Evolutionary conservation across 1,140 invertebrate species (phyloP).

Genomic region (Diabrotica undecimpunctata): DNA sequence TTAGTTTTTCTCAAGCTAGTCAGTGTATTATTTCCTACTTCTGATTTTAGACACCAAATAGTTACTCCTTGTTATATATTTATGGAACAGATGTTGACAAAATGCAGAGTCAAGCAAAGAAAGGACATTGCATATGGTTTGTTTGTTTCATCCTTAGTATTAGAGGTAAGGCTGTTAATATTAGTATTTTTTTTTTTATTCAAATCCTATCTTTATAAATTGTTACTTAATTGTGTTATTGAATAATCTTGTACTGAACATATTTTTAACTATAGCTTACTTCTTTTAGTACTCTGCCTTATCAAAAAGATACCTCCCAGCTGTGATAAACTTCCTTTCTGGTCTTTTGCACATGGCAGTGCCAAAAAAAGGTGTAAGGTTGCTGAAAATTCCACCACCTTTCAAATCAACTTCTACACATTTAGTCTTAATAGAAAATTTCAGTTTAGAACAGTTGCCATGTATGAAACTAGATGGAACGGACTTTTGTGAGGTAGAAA

Average conservation of each 20-base stretch:
- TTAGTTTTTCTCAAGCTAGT: conserved; percentile 77
- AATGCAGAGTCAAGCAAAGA: conserved; percentile 58
- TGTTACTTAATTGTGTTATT: too few species aligned
- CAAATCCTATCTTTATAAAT: too few species aligned
- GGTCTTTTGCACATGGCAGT: conserved; percentile 64
- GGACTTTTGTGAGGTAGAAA: conserved; percentile 55
- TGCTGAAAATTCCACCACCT: conserved; percentile 60
- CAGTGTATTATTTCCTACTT: conserved; percentile 76
- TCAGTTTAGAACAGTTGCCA: conserved; percentile 44
- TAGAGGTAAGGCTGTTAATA: conserved; percentile 59
- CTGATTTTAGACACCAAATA: conserved; percentile 84
- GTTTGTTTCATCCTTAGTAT: conserved; percentile 66
- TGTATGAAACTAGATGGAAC: conserved; percentile 46
- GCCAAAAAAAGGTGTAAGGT: conserved; percentile 54
- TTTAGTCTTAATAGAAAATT: conserved; percentile 53
- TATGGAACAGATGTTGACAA: conserved; percentile 73
- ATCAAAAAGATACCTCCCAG: conserved; percentile 79
- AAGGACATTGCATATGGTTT: conserved; percentile 74
- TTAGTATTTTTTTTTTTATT: conserved; percentile 26
- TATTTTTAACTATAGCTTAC: conserved; percentile 14
- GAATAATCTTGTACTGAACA: conserved; percentile 2
- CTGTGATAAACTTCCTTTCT: conserved; percentile 72
- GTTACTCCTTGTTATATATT: conserved; percentile 79
- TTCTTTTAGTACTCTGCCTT: conserved; percentile 65
- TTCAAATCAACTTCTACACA: conserved; percentile 59